Evolutionary conservation across 2,888 invertebrate species (phyloP).

Genomic region (Helobdella robusta): DNA sequence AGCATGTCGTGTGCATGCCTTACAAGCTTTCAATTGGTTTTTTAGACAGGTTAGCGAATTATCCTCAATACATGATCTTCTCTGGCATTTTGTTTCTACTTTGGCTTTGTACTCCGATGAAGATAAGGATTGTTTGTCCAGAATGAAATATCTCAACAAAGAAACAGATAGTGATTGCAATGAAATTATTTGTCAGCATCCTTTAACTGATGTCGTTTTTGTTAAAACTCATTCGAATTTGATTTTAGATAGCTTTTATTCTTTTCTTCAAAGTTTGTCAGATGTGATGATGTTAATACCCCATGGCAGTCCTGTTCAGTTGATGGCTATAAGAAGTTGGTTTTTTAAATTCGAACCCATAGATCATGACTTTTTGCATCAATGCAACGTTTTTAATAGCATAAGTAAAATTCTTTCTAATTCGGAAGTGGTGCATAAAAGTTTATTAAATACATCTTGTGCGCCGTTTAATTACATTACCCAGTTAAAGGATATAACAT

Average conservation of each 20-base stretch:
- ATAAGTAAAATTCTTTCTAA: slow-evolving; percentile 88
- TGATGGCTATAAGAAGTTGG: slow-evolving; percentile 88
- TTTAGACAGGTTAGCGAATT: slow-evolving; percentile 81
- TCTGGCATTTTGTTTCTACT: slow-evolving; percentile 91
- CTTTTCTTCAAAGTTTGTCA: slow-evolving; percentile 77
- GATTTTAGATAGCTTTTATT: slow-evolving; percentile 68
- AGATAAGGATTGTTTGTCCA: too few species aligned
- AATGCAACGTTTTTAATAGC: slow-evolving; percentile 85
- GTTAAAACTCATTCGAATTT: slow-evolving; percentile 52
- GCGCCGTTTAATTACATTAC: neutral
- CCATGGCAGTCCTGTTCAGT: slow-evolving; percentile 71
- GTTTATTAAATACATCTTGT: neutral
- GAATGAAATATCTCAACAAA: slow-evolving; percentile 2
- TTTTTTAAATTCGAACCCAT: slow-evolving; percentile 76
- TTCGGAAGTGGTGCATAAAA: slow-evolving; percentile 56
- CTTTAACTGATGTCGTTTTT: slow-evolving; percentile 67
- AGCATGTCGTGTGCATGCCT: slow-evolving; percentile 64
- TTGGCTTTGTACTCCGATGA: slow-evolving; percentile 51
- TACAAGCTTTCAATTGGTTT: slow-evolving; percentile 85
- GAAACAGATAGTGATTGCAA: slow-evolving; percentile 24
- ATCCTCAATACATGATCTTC: slow-evolving; percentile 78
- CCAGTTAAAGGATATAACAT: slow-evolving; percentile 60
- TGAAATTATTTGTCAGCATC: slow-evolving; percentile 61
- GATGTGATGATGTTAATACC: slow-evolving; percentile 80
- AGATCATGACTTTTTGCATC: slow-evolving; percentile 83